These are phyloP conservation scores for Argentina silus DNA, from an alignment of 2,797 vertebrate species.

Conservation along the genomic window DNA sequence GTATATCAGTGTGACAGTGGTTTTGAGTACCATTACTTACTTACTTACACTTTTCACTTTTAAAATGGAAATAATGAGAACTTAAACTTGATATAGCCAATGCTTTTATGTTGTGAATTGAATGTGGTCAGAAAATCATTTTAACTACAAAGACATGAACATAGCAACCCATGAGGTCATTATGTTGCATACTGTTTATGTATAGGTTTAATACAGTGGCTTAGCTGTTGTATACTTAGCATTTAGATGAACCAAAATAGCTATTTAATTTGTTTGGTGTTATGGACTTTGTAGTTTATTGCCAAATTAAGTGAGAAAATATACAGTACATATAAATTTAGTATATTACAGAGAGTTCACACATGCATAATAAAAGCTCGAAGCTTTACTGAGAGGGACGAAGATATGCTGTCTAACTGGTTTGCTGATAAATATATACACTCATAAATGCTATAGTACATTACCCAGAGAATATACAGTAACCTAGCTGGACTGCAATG, in stretches of 20 bases:
- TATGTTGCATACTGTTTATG: not conserved
- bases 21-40: constrained; percentile 29
- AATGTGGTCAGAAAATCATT: no score
- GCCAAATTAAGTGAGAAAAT: not conserved
- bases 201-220: no score
- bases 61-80: constrained; percentile 34
- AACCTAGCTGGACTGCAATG: constrained; percentile 37
- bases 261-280: not conserved
- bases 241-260: not conserved
- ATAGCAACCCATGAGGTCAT: not conserved
- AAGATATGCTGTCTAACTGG: not conserved
- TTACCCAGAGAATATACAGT: constrained; percentile 15
- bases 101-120: no score
- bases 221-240: no score
- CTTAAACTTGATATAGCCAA: not conserved
- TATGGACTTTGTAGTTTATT: not conserved
- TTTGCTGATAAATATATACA: constrained; percentile 12
- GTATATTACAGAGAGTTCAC: constrained; percentile 11
- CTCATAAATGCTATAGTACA: constrained; percentile 49
- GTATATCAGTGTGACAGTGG: not conserved
- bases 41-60: constrained; percentile 12
- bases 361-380: constrained; percentile 28
- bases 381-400: constrained; percentile 14
- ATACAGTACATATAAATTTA: constrained; percentile 4
- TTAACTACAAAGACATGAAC: not conserved